Percentiles rank a stretch among this genome's conserved stretches.
These are phyloP conservation scores for Eretmocerus hayati DNA, from an alignment of 2,888 invertebrate genomes.

Conservation along the genomic window DNA sequence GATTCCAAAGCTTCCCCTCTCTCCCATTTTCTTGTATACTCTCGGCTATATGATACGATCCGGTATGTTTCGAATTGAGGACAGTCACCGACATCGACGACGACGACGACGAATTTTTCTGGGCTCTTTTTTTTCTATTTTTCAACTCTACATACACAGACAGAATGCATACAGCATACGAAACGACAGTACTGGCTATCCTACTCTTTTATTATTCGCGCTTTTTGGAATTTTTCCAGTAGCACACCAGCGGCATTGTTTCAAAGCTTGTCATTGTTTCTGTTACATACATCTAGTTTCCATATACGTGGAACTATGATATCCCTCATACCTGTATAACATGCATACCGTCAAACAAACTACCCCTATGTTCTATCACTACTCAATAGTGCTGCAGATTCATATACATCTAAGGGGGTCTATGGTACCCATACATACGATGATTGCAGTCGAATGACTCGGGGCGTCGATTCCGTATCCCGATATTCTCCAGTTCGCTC, in stretches of 20 bases:
- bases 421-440: too few relatives aligned
- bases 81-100: too few relatives aligned
- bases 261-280: conserved; percentile 47
- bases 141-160: neutral
- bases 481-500: conserved; percentile 9
- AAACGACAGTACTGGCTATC: conserved; percentile 15
- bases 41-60: too few relatives aligned
- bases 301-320: too few relatives aligned
- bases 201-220: conserved; percentile 45
- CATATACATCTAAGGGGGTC: neutral
- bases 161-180: neutral
- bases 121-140: conserved; percentile 23
- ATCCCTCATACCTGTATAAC: too few relatives aligned
- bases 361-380: too few relatives aligned
- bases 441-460: conserved; percentile 44
- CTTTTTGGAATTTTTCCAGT: conserved; percentile 48
- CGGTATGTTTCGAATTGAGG: too few relatives aligned
- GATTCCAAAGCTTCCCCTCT: conserved; percentile 26
- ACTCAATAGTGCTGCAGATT: neutral
- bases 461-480: conserved; percentile 40
- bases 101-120: too few relatives aligned
- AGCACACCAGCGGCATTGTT: conserved; percentile 47
- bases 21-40: conserved; percentile 17
- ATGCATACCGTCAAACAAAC: too few relatives aligned
- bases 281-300: conserved; percentile 17